Evolutionary conservation across 1,140 invertebrate genomes (phyloP).

Genomic region (Lepidotrigona ventralis): DNA sequence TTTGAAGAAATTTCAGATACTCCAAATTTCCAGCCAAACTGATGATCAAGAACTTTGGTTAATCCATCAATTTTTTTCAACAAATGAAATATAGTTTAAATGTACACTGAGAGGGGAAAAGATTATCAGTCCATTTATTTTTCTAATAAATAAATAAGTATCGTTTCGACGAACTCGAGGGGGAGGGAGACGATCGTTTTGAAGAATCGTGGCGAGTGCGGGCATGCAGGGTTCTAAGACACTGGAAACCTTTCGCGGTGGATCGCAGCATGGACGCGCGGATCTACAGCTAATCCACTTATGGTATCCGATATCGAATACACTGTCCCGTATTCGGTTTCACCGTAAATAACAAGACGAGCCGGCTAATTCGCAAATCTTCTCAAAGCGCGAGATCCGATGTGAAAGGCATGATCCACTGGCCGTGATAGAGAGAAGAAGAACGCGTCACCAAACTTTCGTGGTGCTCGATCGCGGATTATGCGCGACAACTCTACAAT

Average conservation of each 20-base stretch:
- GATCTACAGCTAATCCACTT: conserved; percentile 73
- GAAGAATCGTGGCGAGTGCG: conserved; percentile 3
- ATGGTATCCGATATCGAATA: conserved; percentile 75
- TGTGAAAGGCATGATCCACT: conserved; percentile 63
- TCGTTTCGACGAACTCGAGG: neutral
- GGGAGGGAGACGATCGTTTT: neutral
- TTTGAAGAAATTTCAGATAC: no score
- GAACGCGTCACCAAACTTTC: neutral
- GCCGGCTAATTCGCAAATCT: conserved; percentile 74
- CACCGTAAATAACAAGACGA: conserved; percentile 70
- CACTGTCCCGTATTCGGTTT: conserved; percentile 72
- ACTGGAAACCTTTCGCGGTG: conserved; percentile 53
- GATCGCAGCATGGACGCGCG: conserved; percentile 46
- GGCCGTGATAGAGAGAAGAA: conserved; percentile 7
- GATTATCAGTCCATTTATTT: neutral
- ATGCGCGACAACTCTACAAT: neutral
- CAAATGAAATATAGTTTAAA: no score
- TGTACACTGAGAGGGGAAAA: no score
- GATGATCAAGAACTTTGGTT: no score
- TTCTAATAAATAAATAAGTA: neutral
- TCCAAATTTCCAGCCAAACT: neutral
- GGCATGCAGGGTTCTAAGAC: conserved; percentile 41
- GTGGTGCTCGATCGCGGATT: conserved; percentile 6
- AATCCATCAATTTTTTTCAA: no score
- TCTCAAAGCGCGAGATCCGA: conserved; percentile 67